A percentile compares a stretch with the other conserved stretches of the same genome.
Evolutionary conservation across 2,113 vertebrate species (phyloP).

Genomic region (Ascaphus truei): DNA sequence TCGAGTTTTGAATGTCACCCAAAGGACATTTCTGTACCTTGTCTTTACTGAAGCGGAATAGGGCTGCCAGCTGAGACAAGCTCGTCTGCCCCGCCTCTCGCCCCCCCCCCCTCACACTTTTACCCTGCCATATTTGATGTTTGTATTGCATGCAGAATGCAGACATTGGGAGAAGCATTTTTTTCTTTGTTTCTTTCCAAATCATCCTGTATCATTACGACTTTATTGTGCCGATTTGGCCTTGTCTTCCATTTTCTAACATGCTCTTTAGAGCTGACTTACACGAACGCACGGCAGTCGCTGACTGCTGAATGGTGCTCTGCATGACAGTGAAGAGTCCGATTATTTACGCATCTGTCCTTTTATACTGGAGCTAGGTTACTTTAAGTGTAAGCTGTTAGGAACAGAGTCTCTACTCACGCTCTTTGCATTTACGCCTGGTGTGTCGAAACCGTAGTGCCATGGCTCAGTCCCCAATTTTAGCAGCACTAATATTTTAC

Average conservation of each 20-base stretch:
- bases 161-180: constrained; percentile 28
- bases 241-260: constrained; percentile 29
- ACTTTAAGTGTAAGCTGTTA: background rate
- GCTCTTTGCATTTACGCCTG: background rate
- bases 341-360: background rate
- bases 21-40: constrained; percentile 95
- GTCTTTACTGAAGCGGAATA: constrained; percentile 89
- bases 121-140: constrained; percentile 52
- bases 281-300: background rate
- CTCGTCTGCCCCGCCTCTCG: constrained; percentile 6
- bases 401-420: background rate
- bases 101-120: constrained; percentile 34
- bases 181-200: constrained; percentile 21
- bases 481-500: background rate
- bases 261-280: constrained; percentile 34
- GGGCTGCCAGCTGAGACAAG: constrained; percentile 80
- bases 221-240: constrained; percentile 46
- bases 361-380: background rate
- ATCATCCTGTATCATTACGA: constrained; percentile 24
- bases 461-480: too few relatives aligned
- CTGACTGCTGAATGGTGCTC: background rate
- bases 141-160: constrained; percentile 46
- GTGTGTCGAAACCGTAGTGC: background rate
- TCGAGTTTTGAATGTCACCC: constrained; percentile 98
- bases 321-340: background rate